Base-by-base conservation (phyloP, 2,113 vertebrate genomes). In the Albula goreensis region DNA sequence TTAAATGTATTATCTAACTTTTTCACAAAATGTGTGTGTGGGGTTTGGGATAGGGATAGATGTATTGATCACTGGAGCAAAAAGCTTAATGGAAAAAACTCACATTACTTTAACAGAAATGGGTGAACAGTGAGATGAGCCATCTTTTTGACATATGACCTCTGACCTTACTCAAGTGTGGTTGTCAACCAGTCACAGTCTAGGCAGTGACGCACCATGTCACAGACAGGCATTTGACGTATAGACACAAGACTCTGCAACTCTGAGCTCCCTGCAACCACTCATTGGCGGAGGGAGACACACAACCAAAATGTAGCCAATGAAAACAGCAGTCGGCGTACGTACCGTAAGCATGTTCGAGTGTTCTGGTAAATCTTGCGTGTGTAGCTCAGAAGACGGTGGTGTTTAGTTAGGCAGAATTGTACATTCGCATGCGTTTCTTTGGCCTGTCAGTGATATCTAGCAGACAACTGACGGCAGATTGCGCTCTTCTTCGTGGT, bases 111-210 rank as follows among this genome's bases (percentile, higher is more conserved):
- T 15, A 15, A 60, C 57, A 60, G 57, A 60, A 12, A 60, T 15
- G 57, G 12, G 57, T 60, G 31, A 41, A 41, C 31, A 41, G 31
- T 41, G 31, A 41, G 31, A 41, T 41, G 31, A 41, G 31, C 31
- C 31, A 41, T 41, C 31, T 41, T 9, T 51, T 5, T 17, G 52
- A 51, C n/a, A 22, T 50, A 31, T 17, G 31, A 66, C 60, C 60
- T 31, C 22, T 12, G 50, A 84, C 83, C 70, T 84, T 49, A n/a
- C 83, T 50, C 22, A 78, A 51, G 51, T 57, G 70, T 83, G 52
- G 51, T 57, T 3, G 1, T 89, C 93, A 81, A 89, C 86, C 77
- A 2, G 90, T 63, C 89, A n/a, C 41, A n/a, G n/a, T 52, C 25
- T 60, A 22, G 52, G 63, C 50, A 12, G 51, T 31, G 25, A 25